These are phyloP conservation scores for Alcis repandata DNA, from an alignment of 2,888 invertebrate species.

Conservation along the genomic window DNA sequence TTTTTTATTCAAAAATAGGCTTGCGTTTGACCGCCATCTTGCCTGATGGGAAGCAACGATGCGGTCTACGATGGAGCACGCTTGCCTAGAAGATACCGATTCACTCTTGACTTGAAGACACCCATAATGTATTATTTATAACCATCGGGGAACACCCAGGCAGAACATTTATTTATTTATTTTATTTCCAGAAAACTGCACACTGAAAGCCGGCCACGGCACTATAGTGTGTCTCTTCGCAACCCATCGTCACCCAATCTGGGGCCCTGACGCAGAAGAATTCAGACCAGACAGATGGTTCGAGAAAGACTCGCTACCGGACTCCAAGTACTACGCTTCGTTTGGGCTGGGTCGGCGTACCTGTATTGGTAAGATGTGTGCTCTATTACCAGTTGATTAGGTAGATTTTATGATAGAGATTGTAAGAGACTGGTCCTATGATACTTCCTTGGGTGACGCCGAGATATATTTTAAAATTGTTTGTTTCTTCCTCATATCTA, in stretches of 20 bases:
- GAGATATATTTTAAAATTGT: too few species aligned
- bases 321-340: slow-evolving; percentile 44
- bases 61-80: too few species aligned
- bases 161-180: neutral
- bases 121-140: too few species aligned
- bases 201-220: slow-evolving; percentile 10
- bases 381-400: neutral
- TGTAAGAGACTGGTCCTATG: neutral
- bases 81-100: too few species aligned
- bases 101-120: too few species aligned
- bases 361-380: slow-evolving; percentile 60
- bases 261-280: slow-evolving; percentile 19
- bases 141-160: too few species aligned
- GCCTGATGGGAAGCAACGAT: too few species aligned
- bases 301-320: slow-evolving; percentile 22
- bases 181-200: slow-evolving; percentile 27
- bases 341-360: slow-evolving; percentile 65
- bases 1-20: too few species aligned
- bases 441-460: too few species aligned
- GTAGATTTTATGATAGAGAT: neutral
- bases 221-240: slow-evolving; percentile 14
- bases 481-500: too few species aligned
- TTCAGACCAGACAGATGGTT: slow-evolving; percentile 30
- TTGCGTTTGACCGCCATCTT: too few species aligned
- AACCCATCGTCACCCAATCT: slow-evolving; percentile 10